Percentiles rank a stretch among this genome's conserved stretches.
phyloP scores from a whole-genome alignment of 2,797 vertebrate genomes.

The Telmatherina bonti region DNA sequence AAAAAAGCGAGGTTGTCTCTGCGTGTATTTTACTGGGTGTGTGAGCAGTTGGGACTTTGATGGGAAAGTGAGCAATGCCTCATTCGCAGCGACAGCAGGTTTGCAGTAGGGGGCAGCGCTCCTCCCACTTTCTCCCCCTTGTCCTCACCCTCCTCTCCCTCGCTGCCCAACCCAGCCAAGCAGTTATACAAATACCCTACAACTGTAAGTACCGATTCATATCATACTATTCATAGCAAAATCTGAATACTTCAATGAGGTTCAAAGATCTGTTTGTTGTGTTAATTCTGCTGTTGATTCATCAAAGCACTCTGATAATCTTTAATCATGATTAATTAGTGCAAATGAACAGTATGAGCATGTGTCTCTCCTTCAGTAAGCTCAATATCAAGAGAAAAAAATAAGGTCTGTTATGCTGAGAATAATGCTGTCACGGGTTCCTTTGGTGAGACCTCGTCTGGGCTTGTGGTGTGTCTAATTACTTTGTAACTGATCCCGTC shows the following conservation, averaged over 20 bases:
- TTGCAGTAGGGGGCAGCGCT: conserved; percentile 82
- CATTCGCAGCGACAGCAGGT: conserved; percentile 82
- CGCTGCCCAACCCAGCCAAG: conserved; percentile 61
- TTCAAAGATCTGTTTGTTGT: conserved; percentile 71
- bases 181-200: conserved; percentile 82
- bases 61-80: conserved; percentile 86
- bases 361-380: conserved; percentile 42
- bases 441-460: conserved; percentile 42
- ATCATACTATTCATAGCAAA: conserved; percentile 37
- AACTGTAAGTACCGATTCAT: conserved; percentile 82
- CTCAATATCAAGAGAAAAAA: conserved; percentile 36
- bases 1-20: conserved; percentile 43
- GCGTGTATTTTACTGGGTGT: conserved; percentile 54
- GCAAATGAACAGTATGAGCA: conserved; percentile 56
- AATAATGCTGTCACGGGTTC: conserved; percentile 43
- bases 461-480: conserved; percentile 70
- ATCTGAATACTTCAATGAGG: conserved; percentile 36
- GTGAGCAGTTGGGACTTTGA: conserved; percentile 83
- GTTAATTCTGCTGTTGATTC: conserved; percentile 67
- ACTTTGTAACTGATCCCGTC: conserved; percentile 77
- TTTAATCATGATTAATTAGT: conserved; percentile 63
- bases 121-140: conserved; percentile 66
- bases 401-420: conserved; percentile 30
- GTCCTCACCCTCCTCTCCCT: conserved; percentile 70
- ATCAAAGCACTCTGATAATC: conserved; percentile 65